Evolutionary conservation across 2,113 vertebrate genomes (phyloP).

Genomic region (Podiceps cristatus): DNA sequence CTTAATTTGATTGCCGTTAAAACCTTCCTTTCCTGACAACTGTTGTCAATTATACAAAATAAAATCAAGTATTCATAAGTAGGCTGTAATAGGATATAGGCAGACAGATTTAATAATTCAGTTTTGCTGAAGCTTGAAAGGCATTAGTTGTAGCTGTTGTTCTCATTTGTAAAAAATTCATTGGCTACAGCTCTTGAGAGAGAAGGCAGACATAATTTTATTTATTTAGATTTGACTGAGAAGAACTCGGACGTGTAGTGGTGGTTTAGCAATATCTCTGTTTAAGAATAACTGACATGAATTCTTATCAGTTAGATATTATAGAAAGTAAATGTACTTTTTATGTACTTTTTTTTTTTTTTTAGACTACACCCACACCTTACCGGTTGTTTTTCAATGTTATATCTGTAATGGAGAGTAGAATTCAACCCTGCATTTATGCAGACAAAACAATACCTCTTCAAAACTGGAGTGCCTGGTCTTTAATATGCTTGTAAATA

Average conservation of each 20-base stretch:
- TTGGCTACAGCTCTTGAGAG: slow-evolving; percentile 78
- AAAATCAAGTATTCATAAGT: slow-evolving; percentile 98
- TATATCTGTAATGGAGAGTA: not conserved
- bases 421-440: not conserved
- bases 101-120: slow-evolving; percentile 95
- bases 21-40: slow-evolving; percentile 84
- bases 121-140: slow-evolving; percentile 87
- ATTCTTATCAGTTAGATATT: not conserved
- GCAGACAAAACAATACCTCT: not conserved
- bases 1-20: slow-evolving; percentile 82
- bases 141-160: slow-evolving; percentile 85
- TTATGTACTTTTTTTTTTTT: not conserved
- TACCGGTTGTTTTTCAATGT: not conserved
- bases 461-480: not conserved
- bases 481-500: not conserved
- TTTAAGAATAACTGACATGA: not conserved
- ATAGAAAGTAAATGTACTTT: not conserved
- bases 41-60: slow-evolving; percentile 94
- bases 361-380: not conserved
- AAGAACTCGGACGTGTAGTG: not conserved
- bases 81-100: slow-evolving; percentile 88
- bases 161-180: slow-evolving; percentile 88
- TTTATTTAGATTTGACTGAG: slow-evolving; percentile 22
- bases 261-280: not conserved
- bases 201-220: slow-evolving; percentile 78